Base-by-base conservation (phyloP, 2,888 invertebrate species). In the Apamea epomidion region DNA sequence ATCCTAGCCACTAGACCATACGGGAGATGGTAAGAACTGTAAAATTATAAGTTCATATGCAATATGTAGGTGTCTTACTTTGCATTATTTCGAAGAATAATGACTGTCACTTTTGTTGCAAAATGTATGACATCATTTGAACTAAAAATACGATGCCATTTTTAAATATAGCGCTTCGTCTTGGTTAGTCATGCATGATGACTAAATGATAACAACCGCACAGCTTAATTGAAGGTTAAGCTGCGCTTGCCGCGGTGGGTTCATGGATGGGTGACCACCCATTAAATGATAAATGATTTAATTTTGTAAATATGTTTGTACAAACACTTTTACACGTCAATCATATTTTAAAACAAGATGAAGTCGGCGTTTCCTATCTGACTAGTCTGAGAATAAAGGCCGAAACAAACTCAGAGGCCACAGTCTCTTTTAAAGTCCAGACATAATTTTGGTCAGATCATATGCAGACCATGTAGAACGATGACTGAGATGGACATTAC, bases 1-100 rank as follows among this genome's bases (percentile, higher is more conserved):
- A 98, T 97, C 97, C 97, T 97, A 97, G 97, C 97, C 97, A 97
- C 97, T 97, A 97, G 97, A 97, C 84, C 81, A 81, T 81, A 81
- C 83, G 83, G 81, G 86, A 71, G 7, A 18, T n/a, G 0, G 0
- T 62, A 4, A 0, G 0, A 1, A 0, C 0, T 0, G 2, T 7
- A 2, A 60, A 62, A 62, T n/a, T 37, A 21, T 12, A 4, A 18
- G 25, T 62, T 7, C 3, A 25, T 0, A 18, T 62, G 18, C 18
- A 37, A 37, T 37, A 37, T n/a, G 1, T 37, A 54, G 18, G 18
- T 58, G 32, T 16, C 16, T 32, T 71, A 16, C 2, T 8, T 32
- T 21, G 5, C 2, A 32, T 16, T 48, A 25, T 25, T 25, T 51
- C 32, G 25, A 5, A 37, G 58, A 71, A 71, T 51, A 2, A 16